phyloP scores from a whole-genome alignment of 2,888 invertebrate species.

The Drosophila atroscutellata region DNA sequence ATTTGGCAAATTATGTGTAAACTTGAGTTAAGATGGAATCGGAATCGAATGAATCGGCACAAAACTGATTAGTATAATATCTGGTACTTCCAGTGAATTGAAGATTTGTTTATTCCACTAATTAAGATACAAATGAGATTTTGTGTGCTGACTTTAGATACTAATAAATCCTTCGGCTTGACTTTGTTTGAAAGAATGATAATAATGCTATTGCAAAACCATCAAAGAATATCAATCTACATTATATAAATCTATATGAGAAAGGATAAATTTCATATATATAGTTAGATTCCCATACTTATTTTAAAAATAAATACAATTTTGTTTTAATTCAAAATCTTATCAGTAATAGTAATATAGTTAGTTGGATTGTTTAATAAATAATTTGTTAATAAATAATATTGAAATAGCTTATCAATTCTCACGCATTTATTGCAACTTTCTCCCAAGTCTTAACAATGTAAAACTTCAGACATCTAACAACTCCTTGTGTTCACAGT shows the following conservation, averaged over 20 bases:
- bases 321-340: neutral
- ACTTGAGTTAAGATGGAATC: slow-evolving; percentile 21
- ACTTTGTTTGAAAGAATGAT: neutral
- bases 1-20: slow-evolving; percentile 56
- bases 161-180: neutral
- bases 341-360: neutral
- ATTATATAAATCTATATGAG: neutral
- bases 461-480: neutral
- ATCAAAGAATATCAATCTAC: accelerated
- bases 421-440: slow-evolving; percentile 8
- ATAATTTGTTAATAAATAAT: neutral
- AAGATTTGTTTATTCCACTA: neutral
- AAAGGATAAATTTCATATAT: neutral
- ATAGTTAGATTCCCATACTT: neutral
- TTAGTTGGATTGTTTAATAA: neutral
- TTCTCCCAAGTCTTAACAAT: slow-evolving; percentile 14
- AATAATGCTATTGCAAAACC: neutral
- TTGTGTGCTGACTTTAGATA: neutral
- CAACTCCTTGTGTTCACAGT: neutral
- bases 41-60: slow-evolving; percentile 15
- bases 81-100: slow-evolving; percentile 9
- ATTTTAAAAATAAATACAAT: neutral
- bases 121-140: neutral
- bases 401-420: neutral
- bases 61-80: slow-evolving; percentile 26